Conservation (phyloP, 2,113 vertebrate species). For the Catharus minimus region DNA sequence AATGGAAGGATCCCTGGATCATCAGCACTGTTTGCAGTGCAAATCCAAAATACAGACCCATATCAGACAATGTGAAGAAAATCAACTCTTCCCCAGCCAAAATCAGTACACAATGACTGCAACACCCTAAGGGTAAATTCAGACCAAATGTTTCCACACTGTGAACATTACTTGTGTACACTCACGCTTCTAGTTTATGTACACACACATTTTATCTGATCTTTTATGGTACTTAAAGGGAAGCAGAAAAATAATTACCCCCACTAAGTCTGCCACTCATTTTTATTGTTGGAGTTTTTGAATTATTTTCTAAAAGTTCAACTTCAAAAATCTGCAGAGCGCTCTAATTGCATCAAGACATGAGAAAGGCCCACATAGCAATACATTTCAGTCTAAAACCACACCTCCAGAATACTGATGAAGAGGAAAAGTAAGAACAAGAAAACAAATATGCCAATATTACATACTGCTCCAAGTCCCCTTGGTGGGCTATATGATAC, state of each 20-base stretch:
- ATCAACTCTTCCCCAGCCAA: neutral
- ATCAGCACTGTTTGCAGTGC: neutral
- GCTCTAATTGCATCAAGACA: slow-evolving; percentile 54
- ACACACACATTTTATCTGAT: neutral
- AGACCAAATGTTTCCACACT: neutral
- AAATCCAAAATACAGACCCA: neutral
- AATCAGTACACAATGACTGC: neutral
- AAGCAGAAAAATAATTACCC: neutral
- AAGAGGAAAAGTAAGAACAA: slow-evolving; percentile 46
- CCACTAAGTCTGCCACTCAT: neutral
- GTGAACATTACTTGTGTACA: neutral
- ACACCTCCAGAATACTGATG: slow-evolving; percentile 66
- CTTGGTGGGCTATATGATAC: slow-evolving; percentile 72
- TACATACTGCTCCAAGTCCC: slow-evolving; percentile 67
- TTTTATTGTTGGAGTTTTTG: neutral
- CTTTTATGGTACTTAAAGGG: neutral
- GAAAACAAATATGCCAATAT: slow-evolving; percentile 75
- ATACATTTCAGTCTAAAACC: slow-evolving; percentile 60
- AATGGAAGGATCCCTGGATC: neutral
- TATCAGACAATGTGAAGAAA: neutral
- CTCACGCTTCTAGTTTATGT: neutral
- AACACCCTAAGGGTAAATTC: neutral
- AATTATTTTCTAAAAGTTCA: neutral
- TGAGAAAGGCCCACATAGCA: slow-evolving; percentile 30
- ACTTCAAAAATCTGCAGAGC: slow-evolving; percentile 21